Evolutionary conservation across 2,797 vertebrate species (phyloP).

Genomic region (Eospalax fontanierii): DNA sequence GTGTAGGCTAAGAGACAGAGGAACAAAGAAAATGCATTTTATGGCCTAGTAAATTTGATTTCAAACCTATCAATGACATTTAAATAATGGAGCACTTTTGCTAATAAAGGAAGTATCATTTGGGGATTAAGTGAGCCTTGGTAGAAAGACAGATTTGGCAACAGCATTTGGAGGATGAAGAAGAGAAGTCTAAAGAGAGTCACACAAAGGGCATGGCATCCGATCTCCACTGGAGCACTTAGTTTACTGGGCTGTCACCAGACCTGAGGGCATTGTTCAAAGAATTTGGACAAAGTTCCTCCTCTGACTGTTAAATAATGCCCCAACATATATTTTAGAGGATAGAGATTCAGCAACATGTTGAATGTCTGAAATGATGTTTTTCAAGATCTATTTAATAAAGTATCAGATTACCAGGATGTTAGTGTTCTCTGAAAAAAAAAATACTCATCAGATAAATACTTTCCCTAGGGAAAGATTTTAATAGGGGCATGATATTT

Average conservation of each 20-base stretch:
- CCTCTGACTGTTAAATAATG: not conserved
- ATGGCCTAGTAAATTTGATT: constrained; percentile 50
- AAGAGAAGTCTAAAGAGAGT: not conserved
- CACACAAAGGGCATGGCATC: not conserved
- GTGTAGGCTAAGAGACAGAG: not conserved
- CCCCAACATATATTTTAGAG: not conserved
- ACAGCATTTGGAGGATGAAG: not conserved
- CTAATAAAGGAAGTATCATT: not conserved
- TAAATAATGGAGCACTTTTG: not conserved
- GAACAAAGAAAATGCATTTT: constrained; percentile 12
- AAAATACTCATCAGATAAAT: not conserved
- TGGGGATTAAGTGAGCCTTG: not conserved
- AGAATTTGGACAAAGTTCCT: not conserved
- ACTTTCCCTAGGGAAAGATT: not conserved
- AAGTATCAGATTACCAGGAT: not conserved
- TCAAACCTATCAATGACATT: constrained; percentile 41
- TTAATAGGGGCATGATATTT: not conserved
- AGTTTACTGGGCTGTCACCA: not conserved
- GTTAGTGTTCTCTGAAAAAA: constrained; percentile 5
- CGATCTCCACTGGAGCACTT: not conserved
- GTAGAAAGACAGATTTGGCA: not conserved
- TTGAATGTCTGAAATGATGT: not conserved
- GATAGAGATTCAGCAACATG: not conserved
- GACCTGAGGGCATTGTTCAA: not conserved
- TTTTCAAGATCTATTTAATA: constrained; percentile 30